Conservation (phyloP, 92 coral and sea anemone genomes). For the Chrysogorgia sp. region DNA sequence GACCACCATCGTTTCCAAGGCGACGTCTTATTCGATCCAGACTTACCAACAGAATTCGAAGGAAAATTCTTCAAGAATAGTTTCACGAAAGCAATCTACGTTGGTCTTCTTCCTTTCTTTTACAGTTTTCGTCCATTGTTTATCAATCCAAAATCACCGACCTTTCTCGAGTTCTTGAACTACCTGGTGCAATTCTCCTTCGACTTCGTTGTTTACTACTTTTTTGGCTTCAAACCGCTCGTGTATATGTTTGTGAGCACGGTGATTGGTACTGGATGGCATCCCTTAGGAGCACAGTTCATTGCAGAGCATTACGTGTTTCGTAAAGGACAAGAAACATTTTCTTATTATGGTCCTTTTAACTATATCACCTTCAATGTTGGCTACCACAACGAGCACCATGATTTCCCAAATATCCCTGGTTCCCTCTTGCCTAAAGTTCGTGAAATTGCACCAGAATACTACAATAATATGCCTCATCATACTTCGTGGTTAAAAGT, state of each 20-base stretch:
- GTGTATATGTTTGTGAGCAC: slow-evolving; percentile 57
- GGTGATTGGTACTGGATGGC: slow-evolving; percentile 67
- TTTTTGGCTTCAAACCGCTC: slow-evolving; percentile 59
- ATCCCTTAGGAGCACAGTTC: slow-evolving; percentile 72
- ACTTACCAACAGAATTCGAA: slow-evolving; percentile 66
- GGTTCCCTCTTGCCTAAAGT: slow-evolving; percentile 65
- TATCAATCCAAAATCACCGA: slow-evolving; percentile 58
- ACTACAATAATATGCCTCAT: slow-evolving; percentile 62
- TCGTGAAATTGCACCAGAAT: slow-evolving; percentile 65
- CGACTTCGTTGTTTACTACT: slow-evolving; percentile 40
- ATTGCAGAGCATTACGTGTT: slow-evolving; percentile 78
- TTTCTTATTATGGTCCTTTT: slow-evolving; percentile 73
- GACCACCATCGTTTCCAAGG: slow-evolving; percentile 73
- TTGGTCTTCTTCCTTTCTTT: slow-evolving; percentile 54
- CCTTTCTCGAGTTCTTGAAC: slow-evolving; percentile 57
- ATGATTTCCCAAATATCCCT: slow-evolving; percentile 74
- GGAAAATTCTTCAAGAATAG: slow-evolving; percentile 60
- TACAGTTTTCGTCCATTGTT: slow-evolving; percentile 60
- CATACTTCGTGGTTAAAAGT: slow-evolving; percentile 67
- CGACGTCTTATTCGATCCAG: slow-evolving; percentile 62
- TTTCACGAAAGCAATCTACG: slow-evolving; percentile 57
- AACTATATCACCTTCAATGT: slow-evolving; percentile 69
- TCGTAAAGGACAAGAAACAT: slow-evolving; percentile 66
- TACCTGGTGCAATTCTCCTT: slow-evolving; percentile 50
- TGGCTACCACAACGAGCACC: slow-evolving; percentile 80